Evolutionary conservation across 53 echinoderm and acorn worm genomes (phyloP).

Genomic region (Actinopyga echinites): DNA sequence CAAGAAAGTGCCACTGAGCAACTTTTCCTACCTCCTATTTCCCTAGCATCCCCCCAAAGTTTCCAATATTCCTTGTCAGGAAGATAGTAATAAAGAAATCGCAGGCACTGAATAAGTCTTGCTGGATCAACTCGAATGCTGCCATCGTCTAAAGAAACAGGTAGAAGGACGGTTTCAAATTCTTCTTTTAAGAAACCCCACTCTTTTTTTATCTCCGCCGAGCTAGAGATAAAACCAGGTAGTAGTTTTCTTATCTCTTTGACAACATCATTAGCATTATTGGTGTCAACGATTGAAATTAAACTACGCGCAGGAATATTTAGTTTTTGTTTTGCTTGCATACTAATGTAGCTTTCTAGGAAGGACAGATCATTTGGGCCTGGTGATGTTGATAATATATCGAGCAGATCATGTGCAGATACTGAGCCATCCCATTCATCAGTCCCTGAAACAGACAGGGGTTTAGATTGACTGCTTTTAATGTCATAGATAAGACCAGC

Average conservation of each 20-base stretch:
- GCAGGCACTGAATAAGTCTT: background rate
- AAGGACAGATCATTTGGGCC: too few species aligned
- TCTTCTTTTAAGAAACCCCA: background rate
- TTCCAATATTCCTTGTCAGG: background rate
- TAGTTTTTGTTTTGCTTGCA: too few species aligned
- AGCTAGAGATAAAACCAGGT: constrained; percentile 1
- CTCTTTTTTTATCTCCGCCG: background rate
- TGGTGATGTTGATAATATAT: too few species aligned
- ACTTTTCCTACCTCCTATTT: too few species aligned
- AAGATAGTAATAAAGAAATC: constrained; percentile 1
- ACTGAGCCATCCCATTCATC: background rate
- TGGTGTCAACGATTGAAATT: constrained; percentile 32
- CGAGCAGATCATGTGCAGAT: background rate
- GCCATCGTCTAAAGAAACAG: background rate
- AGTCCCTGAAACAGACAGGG: background rate
- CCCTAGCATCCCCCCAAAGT: too few species aligned
- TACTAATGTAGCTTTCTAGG: too few species aligned
- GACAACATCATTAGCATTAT: constrained; percentile 24
- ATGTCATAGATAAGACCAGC: background rate
- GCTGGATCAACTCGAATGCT: background rate
- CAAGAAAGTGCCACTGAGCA: too few species aligned
- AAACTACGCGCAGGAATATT: constrained; percentile 7
- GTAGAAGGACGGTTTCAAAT: constrained; percentile 10
- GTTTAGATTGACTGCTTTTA: background rate
- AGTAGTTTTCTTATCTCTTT: background rate